Evolutionary conservation across 2,888 invertebrate genomes (phyloP).

Genomic region (Pollenia labialis): DNA sequence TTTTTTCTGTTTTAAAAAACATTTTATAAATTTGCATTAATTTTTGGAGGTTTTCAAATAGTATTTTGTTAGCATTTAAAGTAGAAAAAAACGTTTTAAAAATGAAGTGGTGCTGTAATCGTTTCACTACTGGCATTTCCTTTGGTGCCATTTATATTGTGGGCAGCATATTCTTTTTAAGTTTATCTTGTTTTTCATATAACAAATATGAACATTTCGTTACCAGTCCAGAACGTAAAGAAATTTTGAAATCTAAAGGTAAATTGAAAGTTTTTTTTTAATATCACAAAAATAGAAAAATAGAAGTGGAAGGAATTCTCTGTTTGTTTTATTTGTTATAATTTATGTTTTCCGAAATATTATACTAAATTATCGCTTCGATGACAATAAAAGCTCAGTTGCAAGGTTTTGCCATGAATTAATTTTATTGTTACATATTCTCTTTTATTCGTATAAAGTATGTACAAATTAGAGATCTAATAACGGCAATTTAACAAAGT

Average conservation of each 20-base stretch:
- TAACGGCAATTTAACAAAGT: too few relatives aligned
- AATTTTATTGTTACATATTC: too few relatives aligned
- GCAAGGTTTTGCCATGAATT: too few relatives aligned
- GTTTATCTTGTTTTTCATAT: not conserved
- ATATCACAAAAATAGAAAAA: too few relatives aligned
- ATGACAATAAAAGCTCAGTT: too few relatives aligned
- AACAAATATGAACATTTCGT: not conserved
- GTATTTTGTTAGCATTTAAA: not conserved
- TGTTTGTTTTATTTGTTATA: too few relatives aligned
- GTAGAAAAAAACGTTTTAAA: not conserved
- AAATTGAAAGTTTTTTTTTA: not conserved
- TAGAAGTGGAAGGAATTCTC: too few relatives aligned
- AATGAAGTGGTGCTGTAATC: constrained; percentile 33
- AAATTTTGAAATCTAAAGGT: constrained; percentile 3
- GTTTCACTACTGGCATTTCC: not conserved
- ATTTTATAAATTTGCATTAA: too few relatives aligned
- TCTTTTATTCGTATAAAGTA: too few relatives aligned
- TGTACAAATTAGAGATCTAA: too few relatives aligned
- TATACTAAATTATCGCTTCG: too few relatives aligned
- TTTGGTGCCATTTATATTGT: constrained; percentile 15
- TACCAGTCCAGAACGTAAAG: not conserved
- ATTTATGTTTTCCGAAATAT: not conserved
- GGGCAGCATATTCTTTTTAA: not conserved
- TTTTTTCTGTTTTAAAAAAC: too few relatives aligned
- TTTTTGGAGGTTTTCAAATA: not conserved